Conservation (phyloP, 1,140 invertebrate genomes). For the Drosophila triauraria region DNA sequence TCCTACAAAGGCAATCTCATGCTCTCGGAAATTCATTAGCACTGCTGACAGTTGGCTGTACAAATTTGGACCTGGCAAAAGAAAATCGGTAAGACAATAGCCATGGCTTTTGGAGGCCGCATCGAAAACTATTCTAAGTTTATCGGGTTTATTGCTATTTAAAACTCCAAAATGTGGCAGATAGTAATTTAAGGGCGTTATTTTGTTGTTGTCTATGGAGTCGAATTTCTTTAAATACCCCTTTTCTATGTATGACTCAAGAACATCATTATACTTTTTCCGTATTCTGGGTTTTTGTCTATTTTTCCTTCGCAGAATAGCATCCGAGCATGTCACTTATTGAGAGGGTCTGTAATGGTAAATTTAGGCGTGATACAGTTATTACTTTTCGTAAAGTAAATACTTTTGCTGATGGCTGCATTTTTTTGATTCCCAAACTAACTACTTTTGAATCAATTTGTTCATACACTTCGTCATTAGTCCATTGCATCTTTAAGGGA, state of each 20-base stretch:
- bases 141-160: conserved; percentile 32
- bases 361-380: conserved; percentile 2
- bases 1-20: too few relatives aligned
- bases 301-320: conserved; percentile 15
- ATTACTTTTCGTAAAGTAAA: conserved; percentile 16
- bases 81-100: conserved; percentile 33
- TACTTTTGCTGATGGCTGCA: neutral
- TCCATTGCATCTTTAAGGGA: conserved; percentile 27
- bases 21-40: conserved; percentile 22
- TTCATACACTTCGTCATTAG: conserved; percentile 11
- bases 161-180: conserved; percentile 28
- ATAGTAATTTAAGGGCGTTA: conserved; percentile 23
- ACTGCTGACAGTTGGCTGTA: conserved; percentile 19
- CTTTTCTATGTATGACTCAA: conserved; percentile 9
- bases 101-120: neutral
- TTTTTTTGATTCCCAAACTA: conserved; percentile 11
- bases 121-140: conserved; percentile 28
- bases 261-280: conserved; percentile 1
- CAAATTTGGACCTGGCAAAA: conserved; percentile 24
- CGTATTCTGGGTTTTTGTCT: conserved; percentile 1
- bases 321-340: neutral
- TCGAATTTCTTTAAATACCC: conserved; percentile 8
- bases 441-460: conserved; percentile 16
- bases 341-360: conserved; percentile 4
- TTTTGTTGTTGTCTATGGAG: neutral